phyloP scores from a whole-genome alignment of 2,113 vertebrate genomes.

The Phoenicopterus ruber region DNA sequence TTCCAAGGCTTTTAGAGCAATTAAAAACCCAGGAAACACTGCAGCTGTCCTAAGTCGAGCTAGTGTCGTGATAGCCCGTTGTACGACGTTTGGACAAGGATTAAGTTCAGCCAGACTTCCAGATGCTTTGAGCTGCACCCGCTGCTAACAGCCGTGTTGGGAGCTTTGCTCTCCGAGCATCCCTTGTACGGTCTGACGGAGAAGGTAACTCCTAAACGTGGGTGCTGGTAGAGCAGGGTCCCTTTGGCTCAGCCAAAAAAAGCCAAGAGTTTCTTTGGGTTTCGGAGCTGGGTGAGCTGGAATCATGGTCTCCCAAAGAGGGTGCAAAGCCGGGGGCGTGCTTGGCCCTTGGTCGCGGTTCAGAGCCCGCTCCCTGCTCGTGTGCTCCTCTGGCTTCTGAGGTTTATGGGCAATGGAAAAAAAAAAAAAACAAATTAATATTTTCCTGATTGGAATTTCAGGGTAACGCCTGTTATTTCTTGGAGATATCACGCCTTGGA shows the following conservation, averaged over 20 bases:
- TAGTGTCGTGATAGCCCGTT: background rate
- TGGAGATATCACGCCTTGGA: background rate
- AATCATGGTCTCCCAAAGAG: background rate
- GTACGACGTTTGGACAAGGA: background rate
- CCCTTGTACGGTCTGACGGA: background rate
- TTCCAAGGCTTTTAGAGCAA: background rate
- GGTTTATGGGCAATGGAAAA: background rate
- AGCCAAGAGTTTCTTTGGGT: background rate
- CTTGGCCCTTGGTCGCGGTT: background rate
- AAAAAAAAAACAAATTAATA: rapidly evolving
- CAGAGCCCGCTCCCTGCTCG: background rate
- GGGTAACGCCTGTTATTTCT: background rate
- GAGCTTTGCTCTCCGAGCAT: background rate
- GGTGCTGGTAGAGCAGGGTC: background rate
- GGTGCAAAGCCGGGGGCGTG: background rate
- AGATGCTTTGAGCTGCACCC: background rate
- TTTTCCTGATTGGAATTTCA: background rate
- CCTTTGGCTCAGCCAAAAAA: background rate
- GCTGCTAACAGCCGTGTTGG: rapidly evolving
- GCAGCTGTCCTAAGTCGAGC: background rate
- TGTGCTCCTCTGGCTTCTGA: background rate
- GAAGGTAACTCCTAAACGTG: rapidly evolving
- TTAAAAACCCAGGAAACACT: background rate
- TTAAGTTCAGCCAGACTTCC: background rate
- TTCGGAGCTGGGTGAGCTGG: background rate